Conservation (phyloP, 2,888 invertebrate species). For the Hemithea aestivaria region DNA sequence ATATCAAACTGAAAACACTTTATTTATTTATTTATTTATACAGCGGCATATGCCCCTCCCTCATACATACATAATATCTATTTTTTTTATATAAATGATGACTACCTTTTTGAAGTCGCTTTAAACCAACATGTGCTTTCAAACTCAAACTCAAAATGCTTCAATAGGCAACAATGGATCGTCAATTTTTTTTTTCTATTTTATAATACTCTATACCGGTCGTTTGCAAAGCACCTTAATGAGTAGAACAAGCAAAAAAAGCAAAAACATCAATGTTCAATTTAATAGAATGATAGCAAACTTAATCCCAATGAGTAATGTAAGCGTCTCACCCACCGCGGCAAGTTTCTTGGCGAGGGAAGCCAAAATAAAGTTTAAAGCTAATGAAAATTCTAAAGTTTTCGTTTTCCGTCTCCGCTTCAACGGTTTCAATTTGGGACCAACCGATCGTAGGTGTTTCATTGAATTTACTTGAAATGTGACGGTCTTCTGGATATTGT, state of each 20-base stretch:
- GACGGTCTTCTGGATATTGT: constrained; percentile 5
- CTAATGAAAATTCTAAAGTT: constrained; percentile 36
- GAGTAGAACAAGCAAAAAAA: too few relatives aligned
- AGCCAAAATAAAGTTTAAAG: constrained; percentile 28
- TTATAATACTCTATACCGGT: too few relatives aligned
- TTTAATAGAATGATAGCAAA: too few relatives aligned
- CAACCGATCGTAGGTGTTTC: constrained; percentile 25
- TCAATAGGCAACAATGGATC: too few relatives aligned
- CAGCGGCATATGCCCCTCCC: not conserved
- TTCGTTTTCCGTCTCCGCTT: constrained; percentile 27
- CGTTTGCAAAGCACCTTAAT: too few relatives aligned
- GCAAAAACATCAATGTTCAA: too few relatives aligned
- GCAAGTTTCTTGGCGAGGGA: constrained; percentile 28
- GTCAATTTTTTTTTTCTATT: too few relatives aligned
- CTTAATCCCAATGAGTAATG: constrained; percentile 15
- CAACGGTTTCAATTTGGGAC: constrained; percentile 42
- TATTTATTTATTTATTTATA: not conserved
- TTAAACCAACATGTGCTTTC: too few relatives aligned
- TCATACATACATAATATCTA: not conserved
- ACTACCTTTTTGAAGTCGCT: too few relatives aligned
- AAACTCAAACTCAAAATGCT: too few relatives aligned
- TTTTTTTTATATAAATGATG: not conserved
- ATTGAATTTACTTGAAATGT: constrained; percentile 5
- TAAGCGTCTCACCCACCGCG: constrained; percentile 5
- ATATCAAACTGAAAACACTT: too few relatives aligned